These are phyloP conservation scores for Crotalus helleri DNA, from an alignment of 2,113 vertebrate genomes.

Conservation along the genomic window DNA sequence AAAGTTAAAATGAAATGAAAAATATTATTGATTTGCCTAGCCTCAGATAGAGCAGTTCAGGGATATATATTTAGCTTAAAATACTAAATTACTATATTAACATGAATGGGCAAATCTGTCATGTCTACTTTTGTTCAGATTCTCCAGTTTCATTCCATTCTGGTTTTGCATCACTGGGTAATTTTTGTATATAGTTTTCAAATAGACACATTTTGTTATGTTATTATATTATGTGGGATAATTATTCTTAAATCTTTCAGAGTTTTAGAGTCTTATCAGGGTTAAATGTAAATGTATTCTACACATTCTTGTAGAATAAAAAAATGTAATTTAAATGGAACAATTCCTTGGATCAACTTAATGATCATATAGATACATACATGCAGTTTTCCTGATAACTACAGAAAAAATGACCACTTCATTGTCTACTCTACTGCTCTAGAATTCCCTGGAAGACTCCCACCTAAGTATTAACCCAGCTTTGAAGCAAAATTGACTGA, in stretches of 20 bases:
- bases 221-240: neutral
- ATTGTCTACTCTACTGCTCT: neutral
- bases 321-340: neutral
- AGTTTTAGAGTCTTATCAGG: neutral
- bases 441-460: neutral
- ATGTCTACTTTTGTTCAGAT: neutral
- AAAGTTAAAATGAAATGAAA: neutral
- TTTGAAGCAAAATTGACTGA: neutral
- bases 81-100: neutral
- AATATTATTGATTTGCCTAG: neutral
- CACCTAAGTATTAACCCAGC: neutral
- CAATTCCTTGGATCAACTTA: neutral
- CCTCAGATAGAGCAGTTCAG: neutral
- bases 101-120: neutral
- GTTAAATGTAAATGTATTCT: neutral
- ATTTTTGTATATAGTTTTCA: neutral
- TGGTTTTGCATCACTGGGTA: neutral
- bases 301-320: neutral
- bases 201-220: neutral
- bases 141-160: neutral
- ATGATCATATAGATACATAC: neutral
- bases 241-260: neutral
- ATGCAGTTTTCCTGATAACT: neutral
- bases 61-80: neutral
- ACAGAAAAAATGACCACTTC: neutral